Percentiles rank a stretch among this genome's conserved stretches.
Conservation (phyloP, 2,797 vertebrate species). For the Acomys russatus region DNA sequence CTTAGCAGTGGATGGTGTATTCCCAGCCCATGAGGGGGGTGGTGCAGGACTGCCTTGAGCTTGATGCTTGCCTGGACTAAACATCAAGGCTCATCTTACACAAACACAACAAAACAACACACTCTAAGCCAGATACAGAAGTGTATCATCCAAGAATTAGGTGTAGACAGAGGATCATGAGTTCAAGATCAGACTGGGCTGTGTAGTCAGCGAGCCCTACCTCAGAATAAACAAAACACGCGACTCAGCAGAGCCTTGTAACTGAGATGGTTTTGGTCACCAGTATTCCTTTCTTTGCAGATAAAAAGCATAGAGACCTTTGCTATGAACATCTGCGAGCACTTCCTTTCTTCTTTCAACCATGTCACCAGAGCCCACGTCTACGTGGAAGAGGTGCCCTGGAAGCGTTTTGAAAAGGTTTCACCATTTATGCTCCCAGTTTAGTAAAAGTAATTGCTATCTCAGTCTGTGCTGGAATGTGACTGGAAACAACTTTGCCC, state of each 20-base stretch:
- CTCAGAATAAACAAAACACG: not conserved
- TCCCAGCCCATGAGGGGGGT: not conserved
- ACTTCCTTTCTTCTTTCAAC: constrained; percentile 95
- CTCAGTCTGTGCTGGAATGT: constrained; percentile 44
- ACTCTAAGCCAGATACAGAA: not conserved
- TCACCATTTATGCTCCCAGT: constrained; percentile 39
- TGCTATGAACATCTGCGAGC: constrained; percentile 93
- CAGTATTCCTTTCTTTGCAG: constrained; percentile 87
- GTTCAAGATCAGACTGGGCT: not conserved
- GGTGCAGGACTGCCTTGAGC: not conserved
- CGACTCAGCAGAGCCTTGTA: not conserved
- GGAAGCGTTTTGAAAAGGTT: constrained; percentile 96
- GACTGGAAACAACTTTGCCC: constrained; percentile 48
- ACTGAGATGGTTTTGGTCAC: constrained; percentile 56
- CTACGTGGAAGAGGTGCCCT: constrained; percentile 94
- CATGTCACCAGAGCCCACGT: constrained; percentile 93
- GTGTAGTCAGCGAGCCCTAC: not conserved
- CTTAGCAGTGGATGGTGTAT: not conserved
- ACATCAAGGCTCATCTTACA: not conserved
- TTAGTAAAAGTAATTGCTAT: constrained; percentile 58
- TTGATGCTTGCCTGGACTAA: not conserved
- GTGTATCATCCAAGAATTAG: not conserved
- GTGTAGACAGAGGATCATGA: not conserved
- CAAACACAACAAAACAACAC: not conserved
- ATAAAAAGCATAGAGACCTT: constrained; percentile 95